Evolutionary conservation across 1,140 invertebrate genomes (phyloP).

Genomic region (Battus philenor): DNA sequence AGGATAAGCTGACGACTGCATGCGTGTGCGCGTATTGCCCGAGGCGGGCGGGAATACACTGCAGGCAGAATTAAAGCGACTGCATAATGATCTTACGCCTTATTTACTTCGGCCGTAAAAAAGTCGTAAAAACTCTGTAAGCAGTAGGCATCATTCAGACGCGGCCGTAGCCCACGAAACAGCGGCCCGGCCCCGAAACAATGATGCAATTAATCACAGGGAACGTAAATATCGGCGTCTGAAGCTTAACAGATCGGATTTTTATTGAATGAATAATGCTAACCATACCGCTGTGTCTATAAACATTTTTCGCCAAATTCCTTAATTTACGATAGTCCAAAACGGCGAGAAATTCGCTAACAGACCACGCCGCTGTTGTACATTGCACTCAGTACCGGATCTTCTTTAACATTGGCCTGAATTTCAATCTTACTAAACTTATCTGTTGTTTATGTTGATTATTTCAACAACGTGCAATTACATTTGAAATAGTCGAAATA

Average conservation of each 20-base stretch:
- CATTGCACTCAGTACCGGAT: too few relatives aligned
- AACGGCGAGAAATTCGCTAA: slow-evolving; percentile 31
- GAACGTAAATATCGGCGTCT: slow-evolving; percentile 48
- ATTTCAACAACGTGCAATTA: too few relatives aligned
- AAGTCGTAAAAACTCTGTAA: slow-evolving; percentile 39
- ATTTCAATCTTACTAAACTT: too few relatives aligned
- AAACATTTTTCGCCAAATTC: slow-evolving; percentile 47
- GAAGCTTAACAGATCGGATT: slow-evolving; percentile 51
- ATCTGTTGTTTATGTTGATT: too few relatives aligned
- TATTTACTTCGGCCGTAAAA: slow-evolving; percentile 51
- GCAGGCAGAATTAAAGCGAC: slow-evolving; percentile 40
- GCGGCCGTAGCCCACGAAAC: not conserved
- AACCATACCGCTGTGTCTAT: slow-evolving; percentile 41
- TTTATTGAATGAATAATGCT: slow-evolving; percentile 51
- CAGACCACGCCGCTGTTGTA: slow-evolving; percentile 5
- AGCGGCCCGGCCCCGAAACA: slow-evolving; percentile 30
- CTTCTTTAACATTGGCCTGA: too few relatives aligned
- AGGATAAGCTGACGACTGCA: slow-evolving; percentile 7
- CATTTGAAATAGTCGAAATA: too few relatives aligned
- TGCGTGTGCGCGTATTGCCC: slow-evolving; percentile 51
- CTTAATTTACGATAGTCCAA: slow-evolving; percentile 38
- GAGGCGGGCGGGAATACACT: slow-evolving; percentile 36
- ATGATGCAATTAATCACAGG: slow-evolving; percentile 57
- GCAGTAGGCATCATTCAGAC: slow-evolving; percentile 33
- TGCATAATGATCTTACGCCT: slow-evolving; percentile 54